Percentiles rank a stretch among this genome's conserved stretches.
Evolutionary conservation across 2,888 invertebrate species (phyloP).

Genomic region (Ischnus inquisitorius): DNA sequence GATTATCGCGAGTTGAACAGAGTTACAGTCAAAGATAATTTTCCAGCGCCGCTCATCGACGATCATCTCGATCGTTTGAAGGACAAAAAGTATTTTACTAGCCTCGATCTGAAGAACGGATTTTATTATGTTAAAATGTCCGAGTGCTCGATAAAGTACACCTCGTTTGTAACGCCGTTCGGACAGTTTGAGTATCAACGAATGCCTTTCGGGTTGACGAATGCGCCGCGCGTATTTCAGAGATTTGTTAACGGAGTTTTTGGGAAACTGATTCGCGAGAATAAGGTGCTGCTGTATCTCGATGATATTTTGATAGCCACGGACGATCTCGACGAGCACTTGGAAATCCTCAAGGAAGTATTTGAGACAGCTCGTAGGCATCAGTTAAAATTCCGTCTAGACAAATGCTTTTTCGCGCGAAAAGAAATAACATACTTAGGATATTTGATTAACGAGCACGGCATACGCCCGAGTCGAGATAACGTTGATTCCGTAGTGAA

Average conservation of each 20-base stretch:
- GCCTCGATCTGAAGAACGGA: conserved; percentile 29
- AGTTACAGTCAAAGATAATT: conserved; percentile 43
- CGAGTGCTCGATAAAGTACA: conserved; percentile 30
- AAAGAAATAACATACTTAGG: conserved; percentile 44
- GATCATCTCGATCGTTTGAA: conserved; percentile 48
- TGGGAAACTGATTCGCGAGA: conserved; percentile 25
- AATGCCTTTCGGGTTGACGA: conserved; percentile 77
- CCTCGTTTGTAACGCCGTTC: conserved; percentile 74
- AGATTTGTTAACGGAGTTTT: conserved; percentile 55
- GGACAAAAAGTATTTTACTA: conserved; percentile 39
- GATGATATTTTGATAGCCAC: conserved; percentile 66
- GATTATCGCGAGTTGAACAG: conserved; percentile 46
- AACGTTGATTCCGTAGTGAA: conserved; percentile 52
- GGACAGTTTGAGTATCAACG: conserved; percentile 77
- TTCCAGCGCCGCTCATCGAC: conserved; percentile 35
- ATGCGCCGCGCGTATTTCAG: conserved; percentile 68
- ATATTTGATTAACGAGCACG: conserved; percentile 48
- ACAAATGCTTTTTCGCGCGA: conserved; percentile 51
- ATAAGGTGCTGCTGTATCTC: conserved; percentile 49
- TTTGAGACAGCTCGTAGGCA: conserved; percentile 35
- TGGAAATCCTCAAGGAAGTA: conserved; percentile 62
- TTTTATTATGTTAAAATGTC: conserved; percentile 28
- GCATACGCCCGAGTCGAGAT: conserved; percentile 59
- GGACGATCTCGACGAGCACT: conserved; percentile 41
- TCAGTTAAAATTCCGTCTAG: conserved; percentile 37